Conservation (phyloP, 2,888 invertebrate species). For the Steinernema carpocapsae region DNA sequence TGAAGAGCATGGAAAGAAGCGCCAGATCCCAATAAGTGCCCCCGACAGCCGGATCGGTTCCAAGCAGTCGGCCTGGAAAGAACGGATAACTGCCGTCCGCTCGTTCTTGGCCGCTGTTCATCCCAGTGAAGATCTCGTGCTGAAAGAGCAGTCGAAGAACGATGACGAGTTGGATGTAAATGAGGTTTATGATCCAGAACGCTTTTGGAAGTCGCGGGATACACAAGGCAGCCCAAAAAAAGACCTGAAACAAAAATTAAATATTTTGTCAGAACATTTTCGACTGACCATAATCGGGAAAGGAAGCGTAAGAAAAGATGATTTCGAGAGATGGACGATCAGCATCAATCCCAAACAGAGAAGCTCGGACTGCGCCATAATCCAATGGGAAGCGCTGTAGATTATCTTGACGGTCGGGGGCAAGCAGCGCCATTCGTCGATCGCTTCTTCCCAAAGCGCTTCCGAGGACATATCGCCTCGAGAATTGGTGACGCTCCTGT, state of each 20-base stretch:
- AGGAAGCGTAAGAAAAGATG: slow-evolving; percentile 20
- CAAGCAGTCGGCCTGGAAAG: slow-evolving; percentile 19
- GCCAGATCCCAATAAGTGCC: slow-evolving; percentile 34
- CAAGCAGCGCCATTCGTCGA: slow-evolving; percentile 26
- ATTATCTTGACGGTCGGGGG: slow-evolving; percentile 30
- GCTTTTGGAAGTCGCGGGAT: slow-evolving; percentile 31
- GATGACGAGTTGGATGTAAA: slow-evolving; percentile 31
- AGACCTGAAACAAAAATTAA: not conserved
- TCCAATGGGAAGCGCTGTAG: slow-evolving; percentile 22
- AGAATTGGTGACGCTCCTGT: slow-evolving; percentile 2
- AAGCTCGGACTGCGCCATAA: slow-evolving; percentile 32
- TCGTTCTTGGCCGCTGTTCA: not conserved
- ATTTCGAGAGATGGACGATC: slow-evolving; percentile 30
- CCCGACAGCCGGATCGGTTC: slow-evolving; percentile 20
- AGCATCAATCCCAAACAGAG: slow-evolving; percentile 18
- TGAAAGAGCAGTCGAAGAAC: slow-evolving; percentile 33
- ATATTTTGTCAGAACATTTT: not conserved
- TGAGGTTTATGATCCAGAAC: slow-evolving; percentile 33
- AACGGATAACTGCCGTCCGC: slow-evolving; percentile 16
- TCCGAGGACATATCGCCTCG: slow-evolving; percentile 21
- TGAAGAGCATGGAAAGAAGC: slow-evolving; percentile 35
- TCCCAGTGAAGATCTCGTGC: slow-evolving; percentile 26
- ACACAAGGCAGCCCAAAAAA: slow-evolving; percentile 34
- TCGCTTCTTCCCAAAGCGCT: slow-evolving; percentile 31
- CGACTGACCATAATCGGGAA: slow-evolving; percentile 23